Evolutionary conservation across 2,113 vertebrate species (phyloP).

Genomic region (Pelvicachromis taeniatus): DNA sequence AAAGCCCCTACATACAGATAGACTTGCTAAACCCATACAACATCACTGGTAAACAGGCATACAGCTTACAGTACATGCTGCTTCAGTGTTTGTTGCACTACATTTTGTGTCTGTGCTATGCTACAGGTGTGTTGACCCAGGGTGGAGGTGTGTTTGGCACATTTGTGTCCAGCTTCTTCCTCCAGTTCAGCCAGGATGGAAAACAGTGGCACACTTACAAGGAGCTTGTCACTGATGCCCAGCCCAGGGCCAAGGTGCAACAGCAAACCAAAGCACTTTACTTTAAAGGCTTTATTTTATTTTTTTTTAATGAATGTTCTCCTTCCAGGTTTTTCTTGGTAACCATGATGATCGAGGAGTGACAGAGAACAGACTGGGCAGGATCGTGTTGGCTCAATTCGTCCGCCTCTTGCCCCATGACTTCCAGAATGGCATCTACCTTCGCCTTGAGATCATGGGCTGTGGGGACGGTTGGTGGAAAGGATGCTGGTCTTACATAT

Average conservation of each 20-base stretch:
- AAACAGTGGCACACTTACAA: slow-evolving; percentile 74
- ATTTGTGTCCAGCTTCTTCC: slow-evolving; percentile 75
- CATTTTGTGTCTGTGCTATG: not conserved
- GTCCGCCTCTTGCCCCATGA: slow-evolving; percentile 78
- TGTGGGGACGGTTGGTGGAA: slow-evolving; percentile 72
- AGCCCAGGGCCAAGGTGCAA: slow-evolving; percentile 71
- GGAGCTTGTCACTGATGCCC: slow-evolving; percentile 55
- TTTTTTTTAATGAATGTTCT: not conserved
- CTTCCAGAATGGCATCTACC: slow-evolving; percentile 71
- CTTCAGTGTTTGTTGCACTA: not conserved
- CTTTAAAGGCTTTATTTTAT: not conserved
- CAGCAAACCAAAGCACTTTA: not conserved
- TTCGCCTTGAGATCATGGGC: slow-evolving; percentile 82
- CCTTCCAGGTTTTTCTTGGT: slow-evolving; percentile 70
- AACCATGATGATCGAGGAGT: slow-evolving; percentile 66
- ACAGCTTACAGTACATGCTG: not conserved
- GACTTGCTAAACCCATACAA: slow-evolving; percentile 76
- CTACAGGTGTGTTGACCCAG: slow-evolving; percentile 78
- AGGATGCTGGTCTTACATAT: not conserved
- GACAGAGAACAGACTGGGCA: slow-evolving; percentile 59
- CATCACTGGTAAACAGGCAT: slow-evolving; percentile 76
- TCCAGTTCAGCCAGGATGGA: slow-evolving; percentile 80
- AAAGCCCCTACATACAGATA: slow-evolving; percentile 76
- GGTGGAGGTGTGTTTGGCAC: slow-evolving; percentile 68
- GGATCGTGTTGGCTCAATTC: slow-evolving; percentile 73